Base-by-base conservation (phyloP, 2,888 invertebrate species). In the Trichogramma dendrolimi region DNA sequence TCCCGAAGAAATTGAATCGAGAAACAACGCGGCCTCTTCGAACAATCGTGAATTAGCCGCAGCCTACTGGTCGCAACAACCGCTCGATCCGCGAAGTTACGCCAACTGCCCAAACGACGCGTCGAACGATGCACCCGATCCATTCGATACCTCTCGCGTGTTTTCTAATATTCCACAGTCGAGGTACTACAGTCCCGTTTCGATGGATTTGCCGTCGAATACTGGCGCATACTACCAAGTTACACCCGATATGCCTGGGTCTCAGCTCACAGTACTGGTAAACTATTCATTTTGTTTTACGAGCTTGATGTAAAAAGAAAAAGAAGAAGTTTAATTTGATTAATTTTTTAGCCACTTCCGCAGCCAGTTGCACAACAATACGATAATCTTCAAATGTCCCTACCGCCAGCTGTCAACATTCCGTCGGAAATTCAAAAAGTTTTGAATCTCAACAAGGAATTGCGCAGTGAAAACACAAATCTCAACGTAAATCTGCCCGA, bases 71-170 rank as follows among this genome's bases (percentile, higher is more conserved):
- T 71, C 72, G 11, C 68, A 68, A 0, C 64, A 68, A 0, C 72
- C 72, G 0, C 68, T 70, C 2, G 75, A 76, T 58, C 71, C 73
- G 1, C 68, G 75, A 39, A 73, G 73, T 0, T 79, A 79, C 14
- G 78, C 77, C 0, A 79, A 79, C 61, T 77, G 75, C 53, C 73
- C 77, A 1, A 71, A 70, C 1, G 68, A 69, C 6, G n/a, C 40
- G 8, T 4, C 52, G 4, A 51, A 69, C 1, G 55, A 69, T 4
- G 71, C 69, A n/a, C 78, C 79, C 6, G 88, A 89, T 80, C 89
- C 89, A 0, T 89, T 89, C 68, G 89, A 89, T 69, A 89, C 89
- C 0, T 86, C 85, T 0, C 69, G 75, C 4, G 75, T 82, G 2
- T 78, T 78, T 43, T 68, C 71, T 59, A 75, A 77, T 58, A 68